A percentile compares a stretch with the other conserved stretches of the same genome.
phyloP scores from a whole-genome alignment of 2,888 invertebrate species.

The Lepeophtheirus nordmannii region DNA sequence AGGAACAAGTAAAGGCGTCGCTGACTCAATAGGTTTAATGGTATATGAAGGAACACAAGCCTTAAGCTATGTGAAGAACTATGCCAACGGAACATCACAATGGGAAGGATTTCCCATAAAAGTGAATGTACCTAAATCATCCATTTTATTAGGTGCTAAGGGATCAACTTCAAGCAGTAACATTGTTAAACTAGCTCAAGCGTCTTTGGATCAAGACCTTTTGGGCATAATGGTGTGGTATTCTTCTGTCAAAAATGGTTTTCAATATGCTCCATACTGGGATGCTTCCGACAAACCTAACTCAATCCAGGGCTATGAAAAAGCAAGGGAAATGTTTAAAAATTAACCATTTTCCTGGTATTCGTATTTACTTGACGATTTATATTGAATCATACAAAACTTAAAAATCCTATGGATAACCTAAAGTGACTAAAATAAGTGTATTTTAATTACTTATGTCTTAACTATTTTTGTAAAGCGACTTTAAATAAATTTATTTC shows the following conservation, averaged over 20 bases:
- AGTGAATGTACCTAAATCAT: slow-evolving; percentile 6
- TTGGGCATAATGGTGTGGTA: slow-evolving; percentile 24
- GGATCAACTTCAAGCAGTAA: background rate
- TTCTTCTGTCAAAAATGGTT: slow-evolving; percentile 21
- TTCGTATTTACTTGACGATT: too few species aligned
- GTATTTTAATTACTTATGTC: too few species aligned
- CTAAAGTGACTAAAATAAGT: too few species aligned
- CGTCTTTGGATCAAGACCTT: slow-evolving; percentile 8
- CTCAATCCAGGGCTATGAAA: slow-evolving; percentile 1
- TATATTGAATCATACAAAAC: too few species aligned
- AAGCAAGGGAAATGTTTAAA: background rate
- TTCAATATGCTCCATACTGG: slow-evolving; percentile 16
- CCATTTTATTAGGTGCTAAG: slow-evolving; percentile 21
- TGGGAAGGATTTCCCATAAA: slow-evolving; percentile 22
- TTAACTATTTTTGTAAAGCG: too few species aligned
- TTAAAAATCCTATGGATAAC: too few species aligned
- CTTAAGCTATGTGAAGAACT: slow-evolving; percentile 22
- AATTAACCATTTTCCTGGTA: background rate
- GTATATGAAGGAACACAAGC: slow-evolving; percentile 22
- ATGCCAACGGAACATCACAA: slow-evolving; percentile 16
- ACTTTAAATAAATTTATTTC: too few species aligned
- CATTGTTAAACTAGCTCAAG: slow-evolving; percentile 9
- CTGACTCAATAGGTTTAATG: slow-evolving; percentile 23
- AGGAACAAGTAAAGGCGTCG: slow-evolving; percentile 6
- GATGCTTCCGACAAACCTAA: slow-evolving; percentile 2